Evolutionary conservation across 2,113 vertebrate species (phyloP).

Genomic region (Mystacornis crossleyi): DNA sequence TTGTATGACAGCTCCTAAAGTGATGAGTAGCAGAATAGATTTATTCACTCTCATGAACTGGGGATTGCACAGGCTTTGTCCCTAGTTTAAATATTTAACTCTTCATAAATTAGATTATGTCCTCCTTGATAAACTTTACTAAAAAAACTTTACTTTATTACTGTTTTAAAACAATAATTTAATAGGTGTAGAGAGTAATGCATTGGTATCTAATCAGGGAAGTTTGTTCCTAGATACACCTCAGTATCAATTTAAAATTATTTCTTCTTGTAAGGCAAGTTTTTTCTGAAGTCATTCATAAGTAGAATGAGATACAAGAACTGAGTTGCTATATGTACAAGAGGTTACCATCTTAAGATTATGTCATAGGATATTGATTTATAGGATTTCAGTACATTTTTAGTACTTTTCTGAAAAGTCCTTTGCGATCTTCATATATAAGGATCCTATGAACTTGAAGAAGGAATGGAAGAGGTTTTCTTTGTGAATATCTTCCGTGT

Average conservation of each 20-base stretch:
- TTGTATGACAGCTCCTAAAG: background rate
- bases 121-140: background rate
- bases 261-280: background rate
- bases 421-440: background rate
- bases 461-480: background rate
- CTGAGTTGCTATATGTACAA: background rate
- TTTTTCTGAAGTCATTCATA: background rate
- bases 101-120: background rate
- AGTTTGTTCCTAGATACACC: background rate
- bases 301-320: background rate
- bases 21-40: background rate
- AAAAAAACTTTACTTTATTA: no score
- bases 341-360: background rate
- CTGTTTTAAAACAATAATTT: background rate
- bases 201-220: background rate
- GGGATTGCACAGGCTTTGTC: background rate
- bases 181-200: background rate
- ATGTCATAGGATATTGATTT: background rate
- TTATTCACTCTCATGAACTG: background rate
- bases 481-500: background rate
- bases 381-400: background rate
- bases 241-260: background rate
- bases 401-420: background rate
- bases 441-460: background rate
- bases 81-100: background rate